Evolutionary conservation across 2,113 vertebrate genomes (phyloP).

Genomic region (Globicephala melas): DNA sequence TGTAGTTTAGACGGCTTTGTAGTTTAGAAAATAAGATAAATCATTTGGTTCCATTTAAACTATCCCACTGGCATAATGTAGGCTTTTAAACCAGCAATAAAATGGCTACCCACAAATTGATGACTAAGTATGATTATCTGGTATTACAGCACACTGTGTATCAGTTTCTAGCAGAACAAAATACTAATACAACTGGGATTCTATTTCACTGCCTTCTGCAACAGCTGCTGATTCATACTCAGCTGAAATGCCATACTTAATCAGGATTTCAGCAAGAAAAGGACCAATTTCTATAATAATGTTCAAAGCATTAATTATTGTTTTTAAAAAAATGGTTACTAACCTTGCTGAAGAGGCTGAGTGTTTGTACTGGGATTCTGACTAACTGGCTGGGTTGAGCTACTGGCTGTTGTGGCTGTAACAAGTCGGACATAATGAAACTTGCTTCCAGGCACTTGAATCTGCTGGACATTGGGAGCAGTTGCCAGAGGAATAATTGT

Average conservation of each 20-base stretch:
- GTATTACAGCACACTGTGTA: background rate
- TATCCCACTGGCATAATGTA: background rate
- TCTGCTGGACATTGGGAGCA: conserved; percentile 96
- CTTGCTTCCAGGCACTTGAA: conserved; percentile 97
- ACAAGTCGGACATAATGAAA: conserved; percentile 98
- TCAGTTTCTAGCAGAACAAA: background rate
- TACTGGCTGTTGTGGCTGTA: conserved; percentile 90
- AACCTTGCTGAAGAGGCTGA: conserved; percentile 92
- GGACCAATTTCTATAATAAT: background rate
- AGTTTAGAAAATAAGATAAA: conserved; percentile 30
- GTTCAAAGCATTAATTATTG: background rate
- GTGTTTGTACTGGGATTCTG: conserved; percentile 90
- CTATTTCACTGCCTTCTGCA: background rate
- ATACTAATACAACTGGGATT: background rate
- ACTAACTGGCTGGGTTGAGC: conserved; percentile 80
- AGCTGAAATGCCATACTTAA: background rate
- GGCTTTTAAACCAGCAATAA: background rate
- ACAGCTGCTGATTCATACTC: background rate
- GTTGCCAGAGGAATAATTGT: conserved; percentile 96
- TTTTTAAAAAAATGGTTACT: conserved; percentile 51
- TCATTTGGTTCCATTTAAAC: background rate
- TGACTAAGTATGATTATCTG: background rate
- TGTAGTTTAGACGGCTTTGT: background rate
- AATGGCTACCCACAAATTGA: background rate
- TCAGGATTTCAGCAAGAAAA: conserved; percentile 42